Base-by-base conservation (phyloP, 2,888 invertebrate genomes). In the Xestia xanthographa region DNA sequence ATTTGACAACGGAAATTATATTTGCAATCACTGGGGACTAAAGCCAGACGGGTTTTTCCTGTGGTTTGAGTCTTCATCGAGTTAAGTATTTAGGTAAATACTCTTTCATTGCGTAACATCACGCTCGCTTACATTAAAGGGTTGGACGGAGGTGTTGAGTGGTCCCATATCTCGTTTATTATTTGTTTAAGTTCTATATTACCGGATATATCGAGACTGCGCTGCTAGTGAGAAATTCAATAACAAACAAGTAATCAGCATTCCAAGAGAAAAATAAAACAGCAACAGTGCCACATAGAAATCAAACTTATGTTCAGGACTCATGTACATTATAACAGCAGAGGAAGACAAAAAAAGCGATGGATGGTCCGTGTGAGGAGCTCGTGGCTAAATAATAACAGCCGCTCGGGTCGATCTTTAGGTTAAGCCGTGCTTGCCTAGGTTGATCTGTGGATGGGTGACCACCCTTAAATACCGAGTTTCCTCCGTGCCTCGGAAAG, bases 1-100 rank as follows among this genome's bases (percentile, higher is more conserved):
- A 76, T 68, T 82, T 82, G 58, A 53, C 65, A 22, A 26, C 65
- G 65, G 56, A 78, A 73, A 78, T 80, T 80, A 48, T 78, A 78
- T 78, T 78, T 80, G 65, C 34, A 73, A 65, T 73, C 65, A 80
- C 26, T 29, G 20, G 80, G 65, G 48, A 80, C 34, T n/a, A 56
- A 50, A 78, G 41, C 20, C 48, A 26, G 77, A 34, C 26, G 34
- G 41, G 29, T 48, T 77, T 62, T 56, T 26, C 41, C 29, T 48
- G 72, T 63, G 45, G 63, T 34, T 65, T 5, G 45, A 22, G 41
- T 34, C 34, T 56, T 41, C 48, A 66, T 8, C 2, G 11, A 50
- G 20, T 53, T 60, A 38, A 50, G 38, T 48, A 17, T 79, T 68
- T 34, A 20, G 22, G 45, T 56, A 45, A 66, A 50, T 41, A 50